phyloP scores from a whole-genome alignment of 2,113 vertebrate genomes.

The Ivindomyrus marchei region DNA sequence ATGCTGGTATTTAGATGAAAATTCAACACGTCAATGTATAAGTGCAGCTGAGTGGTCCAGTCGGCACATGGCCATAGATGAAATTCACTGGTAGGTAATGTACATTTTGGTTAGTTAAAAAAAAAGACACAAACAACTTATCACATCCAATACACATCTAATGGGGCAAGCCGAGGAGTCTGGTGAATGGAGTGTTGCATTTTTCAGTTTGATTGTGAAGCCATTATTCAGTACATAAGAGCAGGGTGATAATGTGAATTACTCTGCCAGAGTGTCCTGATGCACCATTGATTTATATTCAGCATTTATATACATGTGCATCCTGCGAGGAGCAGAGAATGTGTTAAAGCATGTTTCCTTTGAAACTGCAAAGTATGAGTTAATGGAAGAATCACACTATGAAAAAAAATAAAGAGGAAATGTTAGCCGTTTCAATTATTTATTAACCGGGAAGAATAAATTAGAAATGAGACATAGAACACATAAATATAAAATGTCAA shows the following conservation, averaged over 20 bases:
- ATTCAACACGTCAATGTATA: not conserved
- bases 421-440: not conserved
- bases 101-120: not conserved
- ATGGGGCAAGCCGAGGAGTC: not conserved
- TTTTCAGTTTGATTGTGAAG: not conserved
- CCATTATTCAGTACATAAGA: not conserved
- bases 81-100: not conserved
- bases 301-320: not conserved
- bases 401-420: not conserved
- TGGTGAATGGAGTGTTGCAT: not conserved
- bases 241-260: not conserved
- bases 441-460: not conserved
- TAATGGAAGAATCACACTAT: not conserved
- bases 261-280: not conserved
- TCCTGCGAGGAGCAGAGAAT: not conserved
- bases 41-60: not conserved
- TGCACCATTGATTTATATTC: not conserved
- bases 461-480: not conserved
- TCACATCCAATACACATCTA: not conserved
- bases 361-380: not conserved
- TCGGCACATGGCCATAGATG: not conserved
- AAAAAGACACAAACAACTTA: not conserved
- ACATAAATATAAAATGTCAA: not conserved
- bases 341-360: not conserved
- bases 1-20: not conserved